Percentiles rank a stretch among this genome's conserved stretches.
Evolutionary conservation across 2,797 vertebrate genomes (phyloP).

Genomic region (Myotis daubentonii): DNA sequence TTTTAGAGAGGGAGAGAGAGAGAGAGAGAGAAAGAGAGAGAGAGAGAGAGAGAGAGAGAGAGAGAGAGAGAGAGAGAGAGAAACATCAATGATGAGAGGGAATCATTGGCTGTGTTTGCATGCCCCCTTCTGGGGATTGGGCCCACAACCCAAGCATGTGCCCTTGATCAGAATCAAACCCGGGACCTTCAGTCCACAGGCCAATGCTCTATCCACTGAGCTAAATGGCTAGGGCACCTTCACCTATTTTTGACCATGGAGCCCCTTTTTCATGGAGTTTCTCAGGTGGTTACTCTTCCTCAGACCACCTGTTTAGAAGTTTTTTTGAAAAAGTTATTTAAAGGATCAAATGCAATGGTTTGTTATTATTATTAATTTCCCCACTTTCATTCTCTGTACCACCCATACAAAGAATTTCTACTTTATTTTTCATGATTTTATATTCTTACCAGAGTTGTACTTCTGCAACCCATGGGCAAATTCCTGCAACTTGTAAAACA

Average conservation of each 20-base stretch:
- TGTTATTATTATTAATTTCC: background rate
- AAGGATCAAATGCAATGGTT: background rate
- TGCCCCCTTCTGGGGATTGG: background rate
- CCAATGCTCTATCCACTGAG: background rate
- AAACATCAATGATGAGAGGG: background rate
- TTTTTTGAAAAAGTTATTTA: background rate
- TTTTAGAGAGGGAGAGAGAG: background rate
- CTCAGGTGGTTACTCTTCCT: background rate
- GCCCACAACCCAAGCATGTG: background rate
- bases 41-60: background rate
- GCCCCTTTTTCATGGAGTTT: background rate
- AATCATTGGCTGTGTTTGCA: background rate
- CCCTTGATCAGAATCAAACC: background rate
- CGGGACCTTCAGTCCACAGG: background rate
- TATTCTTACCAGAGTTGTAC: background rate
- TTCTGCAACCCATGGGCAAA: background rate
- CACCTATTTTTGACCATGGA: background rate
- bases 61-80: background rate
- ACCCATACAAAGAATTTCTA: background rate
- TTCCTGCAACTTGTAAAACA: background rate
- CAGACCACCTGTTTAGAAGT: background rate
- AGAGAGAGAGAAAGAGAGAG: background rate
- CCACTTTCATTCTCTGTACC: background rate
- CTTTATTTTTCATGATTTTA: slow-evolving; percentile 40
- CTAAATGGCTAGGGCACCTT: background rate